These are phyloP conservation scores for Andrena marginata DNA, from an alignment of 2,888 invertebrate species.

Conservation along the genomic window DNA sequence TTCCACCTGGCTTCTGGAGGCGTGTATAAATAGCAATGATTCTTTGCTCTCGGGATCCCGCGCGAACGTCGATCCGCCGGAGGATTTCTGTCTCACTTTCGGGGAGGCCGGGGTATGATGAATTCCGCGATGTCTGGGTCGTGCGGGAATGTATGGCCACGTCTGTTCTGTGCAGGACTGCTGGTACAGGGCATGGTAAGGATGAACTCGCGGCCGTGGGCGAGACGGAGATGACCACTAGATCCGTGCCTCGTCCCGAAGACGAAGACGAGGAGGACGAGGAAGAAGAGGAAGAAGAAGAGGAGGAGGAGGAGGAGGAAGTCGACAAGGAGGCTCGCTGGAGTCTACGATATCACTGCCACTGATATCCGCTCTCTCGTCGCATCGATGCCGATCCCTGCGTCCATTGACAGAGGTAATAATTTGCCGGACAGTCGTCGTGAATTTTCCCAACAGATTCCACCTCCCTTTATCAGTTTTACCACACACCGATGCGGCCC, in stretches of 20 bases:
- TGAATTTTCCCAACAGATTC: not conserved
- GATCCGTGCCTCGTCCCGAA: constrained; percentile 79
- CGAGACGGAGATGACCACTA: constrained; percentile 79
- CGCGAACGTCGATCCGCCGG: too few relatives aligned
- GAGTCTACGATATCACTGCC: constrained; percentile 64
- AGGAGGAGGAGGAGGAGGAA: constrained; percentile 51
- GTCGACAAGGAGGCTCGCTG: constrained; percentile 56
- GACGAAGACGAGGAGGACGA: constrained; percentile 78
- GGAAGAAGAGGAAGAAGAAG: constrained; percentile 72
- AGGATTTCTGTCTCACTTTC: too few relatives aligned
- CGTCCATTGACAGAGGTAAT: constrained; percentile 77
- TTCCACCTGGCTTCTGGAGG: too few relatives aligned
- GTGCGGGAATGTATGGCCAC: not conserved
- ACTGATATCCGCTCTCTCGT: constrained; percentile 60
- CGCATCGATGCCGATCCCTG: constrained; percentile 78
- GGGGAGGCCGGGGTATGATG: too few relatives aligned
- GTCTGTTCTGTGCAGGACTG: constrained; percentile 36
- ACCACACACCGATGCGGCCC: too few relatives aligned
- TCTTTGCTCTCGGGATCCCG: too few relatives aligned
- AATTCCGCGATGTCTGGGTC: too few relatives aligned
- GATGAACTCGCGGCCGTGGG: constrained; percentile 74
- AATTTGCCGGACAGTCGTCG: not conserved
- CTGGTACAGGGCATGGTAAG: constrained; percentile 43
- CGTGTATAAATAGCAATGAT: too few relatives aligned
- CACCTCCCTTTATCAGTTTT: too few relatives aligned